phyloP scores from a whole-genome alignment of 2,113 vertebrate species.

The Thalassarche chlororhynchos region DNA sequence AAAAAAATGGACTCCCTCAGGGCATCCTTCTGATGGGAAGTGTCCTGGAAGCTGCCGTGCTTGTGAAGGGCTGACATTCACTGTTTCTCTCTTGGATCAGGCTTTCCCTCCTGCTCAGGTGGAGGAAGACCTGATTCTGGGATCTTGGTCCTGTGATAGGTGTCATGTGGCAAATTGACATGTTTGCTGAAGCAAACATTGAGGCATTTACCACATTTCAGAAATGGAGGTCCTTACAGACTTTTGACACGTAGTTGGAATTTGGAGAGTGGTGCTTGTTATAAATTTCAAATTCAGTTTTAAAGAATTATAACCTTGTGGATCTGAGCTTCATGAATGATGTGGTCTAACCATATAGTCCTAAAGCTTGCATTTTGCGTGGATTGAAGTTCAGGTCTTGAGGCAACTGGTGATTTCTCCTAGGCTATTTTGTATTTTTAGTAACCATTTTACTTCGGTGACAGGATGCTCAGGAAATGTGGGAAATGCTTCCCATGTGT shows the following conservation, averaged over 20 bases:
- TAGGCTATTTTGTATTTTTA: background rate
- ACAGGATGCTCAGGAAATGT: background rate
- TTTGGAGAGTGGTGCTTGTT: background rate
- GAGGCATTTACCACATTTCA: background rate
- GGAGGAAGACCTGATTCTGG: background rate
- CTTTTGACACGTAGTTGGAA: background rate
- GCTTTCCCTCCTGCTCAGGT: background rate
- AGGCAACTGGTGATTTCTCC: background rate
- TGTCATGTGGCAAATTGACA: fast-evolving
- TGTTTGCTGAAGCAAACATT: background rate
- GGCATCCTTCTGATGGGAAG: background rate
- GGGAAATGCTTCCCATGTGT: background rate
- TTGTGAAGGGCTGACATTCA: background rate
- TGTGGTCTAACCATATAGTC: background rate
- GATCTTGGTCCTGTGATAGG: background rate
- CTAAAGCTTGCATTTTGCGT: background rate
- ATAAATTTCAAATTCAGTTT: background rate
- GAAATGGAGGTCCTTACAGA: background rate
- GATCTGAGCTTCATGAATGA: background rate
- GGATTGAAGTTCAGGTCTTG: background rate
- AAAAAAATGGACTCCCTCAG: background rate
- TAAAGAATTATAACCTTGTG: background rate
- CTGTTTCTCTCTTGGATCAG: fast-evolving
- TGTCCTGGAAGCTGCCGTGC: background rate
- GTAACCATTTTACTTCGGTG: background rate